Conservation (phyloP, 2,888 invertebrate species). For the Suillia variegata region DNA sequence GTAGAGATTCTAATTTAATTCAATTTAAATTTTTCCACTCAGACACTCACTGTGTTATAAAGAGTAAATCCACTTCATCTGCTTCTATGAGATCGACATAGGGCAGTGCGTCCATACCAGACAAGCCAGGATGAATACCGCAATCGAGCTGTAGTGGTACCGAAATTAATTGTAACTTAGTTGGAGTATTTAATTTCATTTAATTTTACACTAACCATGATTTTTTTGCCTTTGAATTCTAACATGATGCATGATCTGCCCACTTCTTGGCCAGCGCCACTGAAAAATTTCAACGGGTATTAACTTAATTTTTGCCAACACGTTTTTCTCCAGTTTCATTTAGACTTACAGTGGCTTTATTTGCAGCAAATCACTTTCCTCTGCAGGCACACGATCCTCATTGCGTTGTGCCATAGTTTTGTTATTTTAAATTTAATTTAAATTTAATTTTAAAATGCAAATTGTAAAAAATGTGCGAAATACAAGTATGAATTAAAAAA, state of each 20-base stretch:
- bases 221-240: conserved; percentile 98
- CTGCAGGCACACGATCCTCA: conserved; percentile 68
- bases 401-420: conserved; percentile 44
- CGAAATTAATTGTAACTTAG: no score
- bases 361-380: conserved; percentile 90
- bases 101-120: conserved; percentile 96
- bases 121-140: conserved; percentile 97
- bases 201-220: conserved; percentile 73
- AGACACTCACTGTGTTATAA: conserved; percentile 84
- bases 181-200: no score
- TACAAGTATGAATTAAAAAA: no score
- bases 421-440: no score
- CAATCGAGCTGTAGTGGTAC: conserved; percentile 76
- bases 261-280: conserved; percentile 96
- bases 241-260: conserved; percentile 98
- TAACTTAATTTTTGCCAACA: neutral
- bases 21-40: no score
- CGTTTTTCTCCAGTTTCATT: rapidly evolving
- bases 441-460: neutral
- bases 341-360: conserved; percentile 76
- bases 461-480: no score
- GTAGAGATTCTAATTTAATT: no score
- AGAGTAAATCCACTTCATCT: conserved; percentile 91
- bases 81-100: conserved; percentile 98
- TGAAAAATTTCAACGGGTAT: conserved; percentile 26